Evolutionary conservation across 2,888 invertebrate species (phyloP).

Genomic region (Baronia brevicornis): DNA sequence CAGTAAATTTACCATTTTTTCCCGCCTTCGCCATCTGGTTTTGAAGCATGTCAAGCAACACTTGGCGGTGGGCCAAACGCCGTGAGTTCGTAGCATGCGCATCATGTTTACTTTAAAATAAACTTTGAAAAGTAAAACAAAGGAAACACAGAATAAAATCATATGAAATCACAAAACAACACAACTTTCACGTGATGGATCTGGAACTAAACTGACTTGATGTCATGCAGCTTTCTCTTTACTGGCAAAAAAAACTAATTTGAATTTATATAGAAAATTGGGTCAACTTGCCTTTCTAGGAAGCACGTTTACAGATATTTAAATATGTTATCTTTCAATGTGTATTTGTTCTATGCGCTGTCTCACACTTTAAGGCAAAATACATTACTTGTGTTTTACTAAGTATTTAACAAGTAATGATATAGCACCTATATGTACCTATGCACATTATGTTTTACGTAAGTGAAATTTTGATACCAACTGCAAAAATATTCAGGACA

Average conservation of each 20-base stretch:
- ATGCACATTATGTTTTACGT: too few species aligned
- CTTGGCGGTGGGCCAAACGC: slow-evolving; percentile 38
- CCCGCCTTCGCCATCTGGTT: slow-evolving; percentile 46
- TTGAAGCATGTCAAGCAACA: slow-evolving; percentile 26
- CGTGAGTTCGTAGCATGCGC: slow-evolving; percentile 27
- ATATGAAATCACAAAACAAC: slow-evolving; percentile 34
- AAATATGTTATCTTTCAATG: slow-evolving; percentile 8
- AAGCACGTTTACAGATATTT: slow-evolving; percentile 32
- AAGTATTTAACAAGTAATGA: too few species aligned
- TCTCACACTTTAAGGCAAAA: too few species aligned
- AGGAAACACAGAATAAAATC: slow-evolving; percentile 25
- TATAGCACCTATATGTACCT: too few species aligned
- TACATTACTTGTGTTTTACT: too few species aligned
- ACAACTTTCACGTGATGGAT: slow-evolving; percentile 57
- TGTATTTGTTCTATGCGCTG: too few species aligned
- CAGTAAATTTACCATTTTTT: slow-evolving; percentile 32
- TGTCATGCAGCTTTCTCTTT: slow-evolving; percentile 56
- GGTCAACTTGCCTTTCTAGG: slow-evolving; percentile 53
- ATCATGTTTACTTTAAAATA: slow-evolving; percentile 32
- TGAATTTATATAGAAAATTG: slow-evolving; percentile 68
- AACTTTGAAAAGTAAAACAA: slow-evolving; percentile 34
- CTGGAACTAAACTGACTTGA: slow-evolving; percentile 45
- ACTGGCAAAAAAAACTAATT: slow-evolving; percentile 64
- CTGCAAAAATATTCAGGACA: too few species aligned
- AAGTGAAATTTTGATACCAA: too few species aligned